Conservation (phyloP, 2,113 vertebrate species). For the Ptilonorhynchus violaceus region DNA sequence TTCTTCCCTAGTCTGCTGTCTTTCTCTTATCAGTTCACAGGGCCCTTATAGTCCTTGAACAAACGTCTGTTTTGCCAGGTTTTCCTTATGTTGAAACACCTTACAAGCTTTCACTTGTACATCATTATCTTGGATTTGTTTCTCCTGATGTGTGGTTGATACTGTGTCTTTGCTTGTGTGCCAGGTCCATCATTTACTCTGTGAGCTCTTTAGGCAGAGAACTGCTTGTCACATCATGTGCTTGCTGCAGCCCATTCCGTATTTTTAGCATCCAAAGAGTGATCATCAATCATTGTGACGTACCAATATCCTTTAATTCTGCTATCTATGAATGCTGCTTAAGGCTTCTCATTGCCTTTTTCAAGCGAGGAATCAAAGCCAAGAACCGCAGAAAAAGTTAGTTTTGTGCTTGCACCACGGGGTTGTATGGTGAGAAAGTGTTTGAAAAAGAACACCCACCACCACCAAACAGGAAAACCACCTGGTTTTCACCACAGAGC, state of each 20-base stretch:
- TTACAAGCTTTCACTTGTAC: conserved; percentile 53
- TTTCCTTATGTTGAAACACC: conserved; percentile 50
- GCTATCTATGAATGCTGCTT: not conserved
- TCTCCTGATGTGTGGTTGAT: not conserved
- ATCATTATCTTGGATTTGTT: conserved; percentile 38
- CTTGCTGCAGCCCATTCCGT: not conserved
- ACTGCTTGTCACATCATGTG: not conserved
- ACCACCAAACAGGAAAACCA: not conserved
- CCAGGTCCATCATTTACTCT: not conserved
- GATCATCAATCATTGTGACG: not conserved
- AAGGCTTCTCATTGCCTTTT: not conserved
- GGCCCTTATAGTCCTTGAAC: conserved; percentile 11
- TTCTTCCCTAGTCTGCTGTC: not conserved
- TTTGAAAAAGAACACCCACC: not conserved
- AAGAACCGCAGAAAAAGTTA: not conserved
- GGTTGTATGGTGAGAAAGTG: not conserved
- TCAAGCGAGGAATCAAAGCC: not conserved
- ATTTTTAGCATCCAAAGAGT: not conserved
- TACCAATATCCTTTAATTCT: not conserved
- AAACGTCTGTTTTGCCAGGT: not conserved
- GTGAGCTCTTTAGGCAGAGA: not conserved
- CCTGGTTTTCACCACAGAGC: not conserved
- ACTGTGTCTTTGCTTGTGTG: not conserved
- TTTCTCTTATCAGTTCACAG: not conserved
- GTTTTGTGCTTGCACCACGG: not conserved